These are phyloP conservation scores for Tiaroga cobitis DNA, from an alignment of 2,797 vertebrate species.

Conservation along the genomic window DNA sequence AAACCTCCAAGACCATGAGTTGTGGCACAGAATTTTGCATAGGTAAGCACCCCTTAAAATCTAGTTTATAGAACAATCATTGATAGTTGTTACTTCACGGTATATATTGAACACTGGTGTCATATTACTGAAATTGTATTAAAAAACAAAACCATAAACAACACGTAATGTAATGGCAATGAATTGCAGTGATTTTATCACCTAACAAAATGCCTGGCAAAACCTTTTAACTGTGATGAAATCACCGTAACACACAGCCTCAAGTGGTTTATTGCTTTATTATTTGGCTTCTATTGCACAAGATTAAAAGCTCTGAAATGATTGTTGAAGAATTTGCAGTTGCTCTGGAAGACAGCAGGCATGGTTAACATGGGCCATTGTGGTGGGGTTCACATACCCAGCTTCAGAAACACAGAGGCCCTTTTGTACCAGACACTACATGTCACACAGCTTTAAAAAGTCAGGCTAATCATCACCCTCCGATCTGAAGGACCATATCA, in stretches of 20 bases:
- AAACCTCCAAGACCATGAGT: not conserved
- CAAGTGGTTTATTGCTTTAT: not conserved
- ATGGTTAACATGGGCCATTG: constrained; percentile 55
- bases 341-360: constrained; percentile 43
- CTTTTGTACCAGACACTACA: constrained; percentile 61
- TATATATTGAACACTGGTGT: not conserved
- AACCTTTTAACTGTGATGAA: not conserved
- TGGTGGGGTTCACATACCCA: constrained; percentile 48
- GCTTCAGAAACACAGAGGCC: constrained; percentile 57
- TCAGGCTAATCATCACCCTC: constrained; percentile 49
- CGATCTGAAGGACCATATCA: constrained; percentile 32
- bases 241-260: not conserved
- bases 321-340: constrained; percentile 4
- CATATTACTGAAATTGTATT: not conserved
- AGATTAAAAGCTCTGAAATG: not conserved
- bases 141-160: not conserved
- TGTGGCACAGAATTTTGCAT: not conserved
- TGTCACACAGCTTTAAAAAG: constrained; percentile 49
- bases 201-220: not conserved
- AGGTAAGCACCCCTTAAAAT: not conserved
- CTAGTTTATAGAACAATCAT: not conserved
- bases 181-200: not conserved
- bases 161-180: not conserved
- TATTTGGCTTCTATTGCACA: not conserved
- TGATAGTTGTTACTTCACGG: not conserved